Evolutionary conservation across 2,888 invertebrate genomes (phyloP), one percentile per base, ranked within the genome.

Genomic region (Polymixis lichenea): DNA sequence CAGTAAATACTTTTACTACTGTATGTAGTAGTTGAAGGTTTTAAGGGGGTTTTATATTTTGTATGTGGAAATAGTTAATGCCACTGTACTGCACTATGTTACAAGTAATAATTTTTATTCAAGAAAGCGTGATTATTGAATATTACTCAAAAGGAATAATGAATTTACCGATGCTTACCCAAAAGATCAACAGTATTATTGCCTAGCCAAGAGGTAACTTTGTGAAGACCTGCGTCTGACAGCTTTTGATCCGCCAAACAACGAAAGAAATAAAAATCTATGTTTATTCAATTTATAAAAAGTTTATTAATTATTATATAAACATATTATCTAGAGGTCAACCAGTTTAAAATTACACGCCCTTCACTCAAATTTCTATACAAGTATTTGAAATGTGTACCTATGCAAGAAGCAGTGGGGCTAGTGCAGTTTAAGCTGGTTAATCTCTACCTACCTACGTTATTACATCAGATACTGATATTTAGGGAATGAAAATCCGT

Each of bases 1-100:
- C 17, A 25, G 32, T 46, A 43, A 71, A 70, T 62, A 62, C 15
- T 32, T 80, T 73, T 32, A 25, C 8, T 56, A 13, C 8, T 38
- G 22, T 0, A 15, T 15, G 22, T 22, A 32, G 7, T 7, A 22
- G 25, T 13, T 25, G 9, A 67, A 22, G 2, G n/a, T 53, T 56
- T 55, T 13, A 43, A 19, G 3, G 11, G 7, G 8, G 25, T 38
- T 46, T 43, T 13, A 46, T 58, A 56, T 58, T 32, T 22, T 1
- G 32, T 38, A 15, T 22, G 22, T 13, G 38, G 38, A 67, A 67
- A 55, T 17, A 19, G 11, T 55, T 15, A 66, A 7, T 46, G 11
- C 11, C 13, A 11, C 43, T 11, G 11, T 46, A 46, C 43, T 43
- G 9, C 43, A 46, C 11, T 46, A 9, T 9, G 9, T n/a, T n/a